Base-by-base conservation (phyloP, 2,113 vertebrate species). In the Nothocercus julius region DNA sequence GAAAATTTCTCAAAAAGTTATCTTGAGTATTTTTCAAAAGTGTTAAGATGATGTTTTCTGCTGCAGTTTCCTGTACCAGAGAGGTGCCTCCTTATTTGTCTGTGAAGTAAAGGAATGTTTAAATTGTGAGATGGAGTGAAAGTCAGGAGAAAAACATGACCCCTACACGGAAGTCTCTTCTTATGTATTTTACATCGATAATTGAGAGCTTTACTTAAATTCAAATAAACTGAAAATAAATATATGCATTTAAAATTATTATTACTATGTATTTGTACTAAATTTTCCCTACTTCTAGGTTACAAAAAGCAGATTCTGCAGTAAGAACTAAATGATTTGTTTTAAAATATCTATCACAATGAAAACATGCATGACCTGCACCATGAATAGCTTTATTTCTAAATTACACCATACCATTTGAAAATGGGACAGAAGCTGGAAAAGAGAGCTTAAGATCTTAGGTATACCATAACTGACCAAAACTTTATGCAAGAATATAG, bases 11-110 rank as follows among this genome's bases (percentile, higher is more conserved):
- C 58, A 51, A 91, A 93, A 9, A 27, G 84, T 47, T 83, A 76
- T 21, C 79, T 28, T 82, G 30, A 68, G 69, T 81, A 79, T 54
- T 66, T 76, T 17, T 66, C 38, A 67, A 90, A 84, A 97, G 76
- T 54, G 82, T 66, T 98, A 98, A 3, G 88, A 63, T 74, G 82
- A 82, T 69, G 95, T 96, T 97, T 98, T 98, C 95, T 97, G 97
- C 85, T 98, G 98, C 66, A 96, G 90, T 87, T 97, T 98, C 94
- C 97, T 98, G 96, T 97, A 97, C 98, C 98, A 98, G 47, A 95
- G 97, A 61, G 98, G 98, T 96, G 92, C 97, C 88, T 98, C 98
- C 96, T 98, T 98, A 91, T 99, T 99, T 54, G 99, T 99, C 99
- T 99, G 98, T 89, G 95, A 68, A 97, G 97, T 62, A 92, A 89